These are phyloP conservation scores for Coracopsis vasa DNA, from an alignment of 2,113 vertebrate genomes.

Conservation along the genomic window DNA sequence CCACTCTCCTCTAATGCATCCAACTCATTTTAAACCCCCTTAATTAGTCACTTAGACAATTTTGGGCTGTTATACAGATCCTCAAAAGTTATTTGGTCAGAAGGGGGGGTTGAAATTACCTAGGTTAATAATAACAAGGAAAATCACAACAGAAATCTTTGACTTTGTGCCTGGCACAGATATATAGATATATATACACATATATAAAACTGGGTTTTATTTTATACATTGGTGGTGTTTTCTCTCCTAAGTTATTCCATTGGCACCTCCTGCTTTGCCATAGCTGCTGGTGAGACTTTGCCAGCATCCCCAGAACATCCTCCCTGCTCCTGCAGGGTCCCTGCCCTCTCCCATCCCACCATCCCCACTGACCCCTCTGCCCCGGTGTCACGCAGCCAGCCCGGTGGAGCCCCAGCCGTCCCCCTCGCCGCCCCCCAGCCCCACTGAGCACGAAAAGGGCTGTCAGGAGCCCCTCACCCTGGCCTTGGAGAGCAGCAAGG, in stretches of 20 bases:
- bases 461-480: slow-evolving; percentile 82
- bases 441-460: slow-evolving; percentile 64
- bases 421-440: slow-evolving; percentile 85
- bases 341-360: accelerated
- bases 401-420: slow-evolving; percentile 82
- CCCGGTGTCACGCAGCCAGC: slow-evolving; percentile 76
- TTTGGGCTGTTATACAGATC: neutral
- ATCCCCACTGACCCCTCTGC: neutral
- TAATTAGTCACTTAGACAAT: neutral
- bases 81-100: neutral
- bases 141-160: neutral
- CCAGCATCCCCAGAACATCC: neutral
- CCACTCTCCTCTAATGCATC: neutral
- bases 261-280: accelerated
- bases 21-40: neutral
- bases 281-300: accelerated
- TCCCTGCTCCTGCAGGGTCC: neutral
- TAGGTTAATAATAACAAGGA: neutral
- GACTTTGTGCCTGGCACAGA: neutral
- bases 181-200: too few species aligned
- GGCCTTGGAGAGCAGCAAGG: slow-evolving; percentile 92
- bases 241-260: neutral
- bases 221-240: neutral
- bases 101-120: neutral
- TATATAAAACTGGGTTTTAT: too few species aligned